phyloP scores from a whole-genome alignment of 1,140 invertebrate genomes.

The Neodiprion pinetum region DNA sequence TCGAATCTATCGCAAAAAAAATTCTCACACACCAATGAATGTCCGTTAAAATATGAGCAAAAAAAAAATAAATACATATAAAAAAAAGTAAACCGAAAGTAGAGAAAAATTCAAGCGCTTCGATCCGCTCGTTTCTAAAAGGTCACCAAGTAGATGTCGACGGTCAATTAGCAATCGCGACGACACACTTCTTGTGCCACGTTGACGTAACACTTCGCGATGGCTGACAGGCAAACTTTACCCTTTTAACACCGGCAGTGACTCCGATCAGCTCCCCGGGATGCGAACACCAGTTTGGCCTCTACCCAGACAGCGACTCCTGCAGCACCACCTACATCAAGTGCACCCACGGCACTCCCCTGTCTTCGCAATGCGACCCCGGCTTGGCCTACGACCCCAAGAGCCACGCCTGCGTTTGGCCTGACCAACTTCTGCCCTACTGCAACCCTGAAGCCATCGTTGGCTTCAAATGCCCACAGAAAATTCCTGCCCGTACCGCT shows the following conservation, averaged over 20 bases:
- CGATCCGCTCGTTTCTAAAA: too few species aligned
- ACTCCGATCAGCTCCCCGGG: constrained; percentile 78
- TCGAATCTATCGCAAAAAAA: too few species aligned
- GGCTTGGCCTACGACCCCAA: constrained; percentile 89
- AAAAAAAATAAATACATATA: too few species aligned
- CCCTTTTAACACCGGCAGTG: constrained; percentile 64
- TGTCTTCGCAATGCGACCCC: constrained; percentile 80
- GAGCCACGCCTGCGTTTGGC: constrained; percentile 91
- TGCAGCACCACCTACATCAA: constrained; percentile 88
- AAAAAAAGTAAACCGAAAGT: too few species aligned
- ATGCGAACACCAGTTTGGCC: constrained; percentile 88
- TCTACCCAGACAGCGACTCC: constrained; percentile 79
- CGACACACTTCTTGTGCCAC: too few species aligned
- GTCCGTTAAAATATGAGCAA: too few species aligned
- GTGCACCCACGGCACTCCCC: constrained; percentile 82
- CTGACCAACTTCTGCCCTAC: constrained; percentile 83
- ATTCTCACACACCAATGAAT: too few species aligned
- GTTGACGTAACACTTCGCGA: too few species aligned
- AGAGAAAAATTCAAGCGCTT: too few species aligned
- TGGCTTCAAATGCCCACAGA: constrained; percentile 84
- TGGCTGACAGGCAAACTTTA: not conserved
- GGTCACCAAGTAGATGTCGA: too few species aligned
- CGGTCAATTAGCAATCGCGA: too few species aligned
- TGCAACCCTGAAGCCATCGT: constrained; percentile 88
- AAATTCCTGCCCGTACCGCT: constrained; percentile 78